phyloP scores from a whole-genome alignment of 2,888 invertebrate species.

The Plagodis dolabraria region DNA sequence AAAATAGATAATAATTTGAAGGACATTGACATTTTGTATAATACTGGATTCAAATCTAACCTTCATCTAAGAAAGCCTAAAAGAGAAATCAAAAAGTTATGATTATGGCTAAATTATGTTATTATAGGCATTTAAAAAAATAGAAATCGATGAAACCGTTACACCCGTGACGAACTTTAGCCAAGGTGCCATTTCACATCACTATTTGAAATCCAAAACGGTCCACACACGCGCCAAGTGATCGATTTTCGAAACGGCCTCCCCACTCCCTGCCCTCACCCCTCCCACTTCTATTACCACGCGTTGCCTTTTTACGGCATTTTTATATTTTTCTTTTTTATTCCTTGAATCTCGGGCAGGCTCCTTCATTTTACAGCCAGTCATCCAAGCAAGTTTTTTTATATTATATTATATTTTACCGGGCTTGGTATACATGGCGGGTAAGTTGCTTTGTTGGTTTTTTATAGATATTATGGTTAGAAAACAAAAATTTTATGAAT shows the following conservation, averaged over 20 bases:
- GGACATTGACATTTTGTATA: no score
- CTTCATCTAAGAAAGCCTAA: no score
- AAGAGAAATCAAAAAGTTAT: no score
- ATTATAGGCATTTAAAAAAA: no score
- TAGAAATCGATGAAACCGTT: no score
- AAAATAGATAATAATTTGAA: no score
- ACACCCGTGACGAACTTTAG: background rate
- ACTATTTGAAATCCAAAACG: conserved; percentile 68
- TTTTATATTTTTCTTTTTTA: conserved; percentile 67
- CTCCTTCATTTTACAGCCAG: conserved; percentile 53
- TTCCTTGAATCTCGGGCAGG: conserved; percentile 54
- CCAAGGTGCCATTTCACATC: conserved; percentile 8
- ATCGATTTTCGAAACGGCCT: conserved; percentile 78
- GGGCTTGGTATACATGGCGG: background rate
- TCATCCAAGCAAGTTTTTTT: conserved; percentile 26
- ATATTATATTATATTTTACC: conserved; percentile 14
- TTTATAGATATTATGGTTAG: no score
- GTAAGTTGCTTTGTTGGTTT: background rate
- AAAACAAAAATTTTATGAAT: no score
- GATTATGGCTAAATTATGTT: no score
- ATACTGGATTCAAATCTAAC: no score
- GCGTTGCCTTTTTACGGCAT: conserved; percentile 61
- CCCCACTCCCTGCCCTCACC: conserved; percentile 41
- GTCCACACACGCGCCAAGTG: conserved; percentile 74
- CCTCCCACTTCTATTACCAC: conserved; percentile 59